Evolutionary conservation across 2,113 vertebrate genomes (phyloP).

Genomic region (Colossoma macropomum): DNA sequence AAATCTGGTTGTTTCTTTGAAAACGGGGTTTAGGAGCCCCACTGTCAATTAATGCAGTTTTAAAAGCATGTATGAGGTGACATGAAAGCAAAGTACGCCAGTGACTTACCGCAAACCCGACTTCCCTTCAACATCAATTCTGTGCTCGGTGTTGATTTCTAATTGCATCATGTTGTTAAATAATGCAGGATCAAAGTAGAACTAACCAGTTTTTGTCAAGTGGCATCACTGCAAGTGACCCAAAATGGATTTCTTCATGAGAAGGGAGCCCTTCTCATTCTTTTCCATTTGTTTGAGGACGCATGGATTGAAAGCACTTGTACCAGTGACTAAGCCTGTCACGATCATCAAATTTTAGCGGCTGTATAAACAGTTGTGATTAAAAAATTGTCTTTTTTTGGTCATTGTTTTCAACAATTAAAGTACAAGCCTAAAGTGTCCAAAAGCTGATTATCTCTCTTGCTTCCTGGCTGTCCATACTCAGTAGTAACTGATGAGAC

Average conservation of each 20-base stretch:
- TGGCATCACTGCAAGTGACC: conserved; percentile 21
- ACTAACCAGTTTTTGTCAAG: conserved; percentile 18
- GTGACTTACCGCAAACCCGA: background rate
- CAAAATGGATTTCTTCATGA: background rate
- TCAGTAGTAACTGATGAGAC: no score
- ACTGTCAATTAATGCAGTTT: background rate
- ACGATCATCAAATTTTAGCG: no score
- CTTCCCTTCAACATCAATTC: background rate
- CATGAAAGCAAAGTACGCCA: background rate
- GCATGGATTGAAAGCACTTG: background rate
- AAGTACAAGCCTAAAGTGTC: no score
- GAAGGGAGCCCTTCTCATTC: background rate
- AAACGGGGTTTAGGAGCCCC: background rate
- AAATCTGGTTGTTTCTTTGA: conserved; percentile 13
- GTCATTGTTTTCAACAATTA: no score
- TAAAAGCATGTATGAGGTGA: background rate
- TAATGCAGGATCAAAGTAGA: conserved; percentile 9
- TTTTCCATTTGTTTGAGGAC: background rate
- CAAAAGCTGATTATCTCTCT: no score
- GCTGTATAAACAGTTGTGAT: no score
- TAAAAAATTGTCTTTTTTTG: no score
- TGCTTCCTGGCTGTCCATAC: no score
- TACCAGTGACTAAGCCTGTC: background rate
- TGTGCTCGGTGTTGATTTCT: background rate
- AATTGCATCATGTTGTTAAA: conserved; percentile 4